These are phyloP conservation scores for Bujurquina vittata DNA, from an alignment of 2,113 vertebrate species.

Conservation along the genomic window DNA sequence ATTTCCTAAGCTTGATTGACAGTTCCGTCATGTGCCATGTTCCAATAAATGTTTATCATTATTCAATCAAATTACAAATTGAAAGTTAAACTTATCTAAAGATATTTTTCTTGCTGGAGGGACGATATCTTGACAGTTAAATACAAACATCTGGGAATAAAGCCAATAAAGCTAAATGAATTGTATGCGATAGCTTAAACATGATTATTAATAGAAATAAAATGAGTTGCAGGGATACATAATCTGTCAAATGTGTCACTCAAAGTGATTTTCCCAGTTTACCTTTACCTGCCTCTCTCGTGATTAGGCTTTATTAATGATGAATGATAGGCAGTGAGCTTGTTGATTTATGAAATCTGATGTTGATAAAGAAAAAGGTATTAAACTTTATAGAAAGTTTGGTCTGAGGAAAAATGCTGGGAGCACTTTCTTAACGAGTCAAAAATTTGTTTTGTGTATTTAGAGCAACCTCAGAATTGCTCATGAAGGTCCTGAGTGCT, in stretches of 20 bases:
- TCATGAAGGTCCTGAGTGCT: neutral
- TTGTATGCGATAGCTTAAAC: neutral
- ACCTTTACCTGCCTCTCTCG: neutral
- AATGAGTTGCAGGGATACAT: neutral
- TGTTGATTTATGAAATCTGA: constrained; percentile 7
- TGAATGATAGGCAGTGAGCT: constrained; percentile 25
- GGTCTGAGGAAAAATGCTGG: neutral
- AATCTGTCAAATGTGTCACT: constrained; percentile 46
- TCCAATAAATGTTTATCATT: constrained; percentile 73
- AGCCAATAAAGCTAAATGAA: constrained; percentile 40
- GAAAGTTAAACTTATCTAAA: constrained; percentile 58
- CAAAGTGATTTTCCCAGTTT: constrained; percentile 40
- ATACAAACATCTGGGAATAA: constrained; percentile 33
- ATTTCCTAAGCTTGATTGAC: constrained; percentile 71
- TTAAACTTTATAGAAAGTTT: constrained; percentile 23
- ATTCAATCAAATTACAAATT: constrained; percentile 77
- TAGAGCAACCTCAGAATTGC: neutral
- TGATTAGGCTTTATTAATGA: constrained; percentile 46
- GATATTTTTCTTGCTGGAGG: constrained; percentile 24
- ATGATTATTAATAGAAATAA: constrained; percentile 28
- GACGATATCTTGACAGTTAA: constrained; percentile 38
- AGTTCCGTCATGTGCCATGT: constrained; percentile 67
- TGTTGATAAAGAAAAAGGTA: neutral
- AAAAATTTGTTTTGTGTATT: neutral
- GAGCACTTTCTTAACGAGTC: neutral